Conservation (phyloP, 2,888 invertebrate species). For the Gisinianus flammeolus region DNA sequence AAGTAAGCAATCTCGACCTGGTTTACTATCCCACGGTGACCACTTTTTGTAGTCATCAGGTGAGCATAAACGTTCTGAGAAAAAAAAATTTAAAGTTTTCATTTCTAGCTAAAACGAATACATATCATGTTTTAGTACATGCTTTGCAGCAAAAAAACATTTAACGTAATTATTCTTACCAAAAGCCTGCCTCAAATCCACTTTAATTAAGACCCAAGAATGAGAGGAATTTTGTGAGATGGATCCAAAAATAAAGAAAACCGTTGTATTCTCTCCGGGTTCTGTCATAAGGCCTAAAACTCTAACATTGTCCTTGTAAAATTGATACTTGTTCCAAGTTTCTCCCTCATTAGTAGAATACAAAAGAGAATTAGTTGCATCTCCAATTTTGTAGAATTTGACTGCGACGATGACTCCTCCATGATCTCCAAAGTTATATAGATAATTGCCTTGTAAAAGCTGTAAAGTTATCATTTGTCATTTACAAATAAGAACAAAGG, state of each 20-base stretch:
- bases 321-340: constrained; percentile 75
- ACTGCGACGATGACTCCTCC: constrained; percentile 87
- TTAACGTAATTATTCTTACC: no score
- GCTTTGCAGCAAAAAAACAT: not conserved
- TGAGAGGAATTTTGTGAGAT: constrained; percentile 69
- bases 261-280: constrained; percentile 90
- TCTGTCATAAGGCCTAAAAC: constrained; percentile 93
- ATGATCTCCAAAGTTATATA: constrained; percentile 89
- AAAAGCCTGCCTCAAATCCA: constrained; percentile 68
- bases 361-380: constrained; percentile 77
- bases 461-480: no score
- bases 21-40: constrained; percentile 72
- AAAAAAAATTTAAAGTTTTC: constrained; percentile 2
- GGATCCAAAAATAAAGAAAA: constrained; percentile 91
- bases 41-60: constrained; percentile 83
- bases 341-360: constrained; percentile 88
- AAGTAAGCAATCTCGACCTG: constrained; percentile 72
- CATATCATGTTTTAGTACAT: not conserved
- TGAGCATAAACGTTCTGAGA: constrained; percentile 67
- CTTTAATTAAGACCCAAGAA: constrained; percentile 86
- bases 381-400: constrained; percentile 76
- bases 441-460: constrained; percentile 76
- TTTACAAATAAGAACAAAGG: not conserved
- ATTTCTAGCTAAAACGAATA: not conserved
- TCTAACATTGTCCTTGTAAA: constrained; percentile 74